These are phyloP conservation scores for Carollia perspicillata DNA, from an alignment of 2,113 vertebrate genomes.

Conservation along the genomic window DNA sequence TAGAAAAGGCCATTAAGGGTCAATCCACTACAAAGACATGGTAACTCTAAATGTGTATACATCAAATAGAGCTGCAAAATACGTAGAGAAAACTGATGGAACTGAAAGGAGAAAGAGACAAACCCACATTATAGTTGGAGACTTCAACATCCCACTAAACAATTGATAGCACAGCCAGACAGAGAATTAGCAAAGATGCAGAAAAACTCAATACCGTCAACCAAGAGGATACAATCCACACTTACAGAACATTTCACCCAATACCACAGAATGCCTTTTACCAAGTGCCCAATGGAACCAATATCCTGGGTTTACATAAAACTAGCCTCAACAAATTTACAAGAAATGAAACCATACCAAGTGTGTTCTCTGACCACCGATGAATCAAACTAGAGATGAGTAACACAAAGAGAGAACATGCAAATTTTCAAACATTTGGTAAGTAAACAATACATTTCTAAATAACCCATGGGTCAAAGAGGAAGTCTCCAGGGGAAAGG, in stretches of 20 bases:
- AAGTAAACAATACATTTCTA: not conserved
- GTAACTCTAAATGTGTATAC: too few species aligned
- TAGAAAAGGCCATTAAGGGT: too few species aligned
- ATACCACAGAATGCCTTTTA: not conserved
- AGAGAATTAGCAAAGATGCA: too few species aligned
- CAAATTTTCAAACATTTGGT: not conserved
- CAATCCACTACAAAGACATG: too few species aligned
- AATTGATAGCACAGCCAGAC: too few species aligned
- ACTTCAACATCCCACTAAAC: too few species aligned
- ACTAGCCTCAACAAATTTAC: not conserved
- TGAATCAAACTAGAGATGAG: not conserved
- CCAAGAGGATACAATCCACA: not conserved
- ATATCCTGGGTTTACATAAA: not conserved
- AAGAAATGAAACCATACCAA: not conserved
- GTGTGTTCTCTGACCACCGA: not conserved
- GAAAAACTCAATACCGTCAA: too few species aligned
- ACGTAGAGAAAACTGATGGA: too few species aligned
- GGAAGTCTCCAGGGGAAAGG: not conserved
- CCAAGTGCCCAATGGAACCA: not conserved
- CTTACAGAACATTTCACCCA: not conserved
- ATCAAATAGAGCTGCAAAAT: too few species aligned
- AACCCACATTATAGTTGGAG: too few species aligned
- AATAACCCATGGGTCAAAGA: not conserved
- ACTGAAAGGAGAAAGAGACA: too few species aligned
- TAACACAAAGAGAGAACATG: not conserved